A percentile compares a stretch with the other conserved stretches of the same genome.
Evolutionary conservation across 2,797 vertebrate genomes (phyloP).

Genomic region (Ispidina picta): DNA sequence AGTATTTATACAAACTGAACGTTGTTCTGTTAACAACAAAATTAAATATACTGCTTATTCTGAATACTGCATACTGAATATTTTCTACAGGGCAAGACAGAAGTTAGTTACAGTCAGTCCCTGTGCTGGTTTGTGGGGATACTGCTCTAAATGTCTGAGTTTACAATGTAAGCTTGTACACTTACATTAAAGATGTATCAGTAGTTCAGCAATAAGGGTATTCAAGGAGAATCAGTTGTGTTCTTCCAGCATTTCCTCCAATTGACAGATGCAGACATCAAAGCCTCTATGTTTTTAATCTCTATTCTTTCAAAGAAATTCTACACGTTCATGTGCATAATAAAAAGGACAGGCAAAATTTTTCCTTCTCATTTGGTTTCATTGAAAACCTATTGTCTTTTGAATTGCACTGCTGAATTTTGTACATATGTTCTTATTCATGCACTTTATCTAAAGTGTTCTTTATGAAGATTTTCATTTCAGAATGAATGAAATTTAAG

Average conservation of each 20-base stretch:
- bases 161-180: too few species aligned
- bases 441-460: not conserved
- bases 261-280: not conserved
- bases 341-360: not conserved
- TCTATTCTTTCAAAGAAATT: not conserved
- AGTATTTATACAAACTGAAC: not conserved
- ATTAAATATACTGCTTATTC: not conserved
- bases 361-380: not conserved
- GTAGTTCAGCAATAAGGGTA: not conserved
- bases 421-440: not conserved
- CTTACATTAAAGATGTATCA: not conserved
- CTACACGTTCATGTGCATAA: not conserved
- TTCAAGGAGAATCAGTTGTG: not conserved
- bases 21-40: not conserved
- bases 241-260: not conserved
- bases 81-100: not conserved
- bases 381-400: not conserved
- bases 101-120: not conserved
- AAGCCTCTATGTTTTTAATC: rapidly evolving
- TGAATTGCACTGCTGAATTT: not conserved
- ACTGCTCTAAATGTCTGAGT: too few species aligned
- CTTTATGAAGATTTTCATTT: not conserved
- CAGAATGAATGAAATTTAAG: not conserved
- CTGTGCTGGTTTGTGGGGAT: too few species aligned
- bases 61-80: not conserved